A percentile compares a stretch with the other conserved stretches of the same genome.
Conservation (phyloP, 2,797 vertebrate genomes). For the Triplophysa yarkandensis region DNA sequence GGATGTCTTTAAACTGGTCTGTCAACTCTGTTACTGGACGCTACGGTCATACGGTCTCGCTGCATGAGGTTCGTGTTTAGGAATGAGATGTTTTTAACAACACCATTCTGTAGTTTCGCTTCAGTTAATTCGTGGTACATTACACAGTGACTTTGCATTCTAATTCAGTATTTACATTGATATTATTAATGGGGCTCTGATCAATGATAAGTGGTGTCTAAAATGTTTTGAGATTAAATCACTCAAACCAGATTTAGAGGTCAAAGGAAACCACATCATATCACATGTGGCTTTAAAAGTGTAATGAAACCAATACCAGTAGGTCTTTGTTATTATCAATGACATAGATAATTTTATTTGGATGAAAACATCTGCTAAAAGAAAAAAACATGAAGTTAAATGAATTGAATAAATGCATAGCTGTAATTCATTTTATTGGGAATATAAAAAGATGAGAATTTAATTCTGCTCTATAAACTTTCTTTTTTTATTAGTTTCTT, state of each 20-base stretch:
- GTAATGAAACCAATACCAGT: too few relatives aligned
- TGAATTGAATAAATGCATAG: not conserved
- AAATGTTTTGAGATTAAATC: not conserved
- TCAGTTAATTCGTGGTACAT: not conserved
- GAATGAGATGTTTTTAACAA: not conserved
- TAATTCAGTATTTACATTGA: not conserved
- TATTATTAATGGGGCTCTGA: too few relatives aligned
- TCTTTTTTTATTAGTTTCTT: not conserved
- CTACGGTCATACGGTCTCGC: constrained; percentile 90
- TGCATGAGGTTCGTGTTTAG: constrained; percentile 78
- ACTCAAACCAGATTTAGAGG: not conserved
- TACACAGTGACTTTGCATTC: not conserved
- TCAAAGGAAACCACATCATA: not conserved
- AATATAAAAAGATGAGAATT: not conserved
- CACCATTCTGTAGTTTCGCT: not conserved
- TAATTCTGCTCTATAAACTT: not conserved
- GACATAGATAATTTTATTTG: not conserved
- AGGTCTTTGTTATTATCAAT: not conserved
- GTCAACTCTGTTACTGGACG: constrained; percentile 85
- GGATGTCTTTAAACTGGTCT: constrained; percentile 82
- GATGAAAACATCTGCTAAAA: not conserved
- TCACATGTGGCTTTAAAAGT: not conserved
- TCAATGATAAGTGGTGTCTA: not conserved
- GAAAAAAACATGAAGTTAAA: constrained; percentile 1
- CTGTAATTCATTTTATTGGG: not conserved